Conservation (phyloP, 2,797 vertebrate genomes). For the Pseudomugil gertrudae region DNA sequence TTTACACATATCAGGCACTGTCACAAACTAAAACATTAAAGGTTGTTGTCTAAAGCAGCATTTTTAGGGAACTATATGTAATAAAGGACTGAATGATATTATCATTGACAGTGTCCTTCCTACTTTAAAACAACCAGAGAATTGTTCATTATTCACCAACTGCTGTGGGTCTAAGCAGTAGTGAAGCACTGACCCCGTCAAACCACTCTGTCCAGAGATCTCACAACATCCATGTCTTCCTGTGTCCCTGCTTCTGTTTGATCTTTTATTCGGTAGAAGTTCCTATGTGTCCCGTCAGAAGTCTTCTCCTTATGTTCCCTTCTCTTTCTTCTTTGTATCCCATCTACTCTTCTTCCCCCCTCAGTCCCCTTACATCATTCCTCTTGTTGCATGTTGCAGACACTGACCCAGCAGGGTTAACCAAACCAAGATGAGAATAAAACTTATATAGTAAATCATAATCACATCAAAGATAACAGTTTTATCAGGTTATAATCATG, state of each 20-base stretch:
- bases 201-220: slow-evolving; percentile 47
- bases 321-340: neutral
- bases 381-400: slow-evolving; percentile 22
- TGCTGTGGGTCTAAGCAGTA: slow-evolving; percentile 26
- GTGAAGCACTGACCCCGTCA: slow-evolving; percentile 61
- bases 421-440: too few species aligned
- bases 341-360: neutral
- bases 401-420: slow-evolving; percentile 16
- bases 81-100: too few species aligned
- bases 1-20: neutral
- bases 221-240: neutral
- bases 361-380: too few species aligned
- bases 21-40: neutral
- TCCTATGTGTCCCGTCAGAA: slow-evolving; percentile 7
- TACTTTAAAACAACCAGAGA: neutral
- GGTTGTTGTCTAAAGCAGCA: too few species aligned
- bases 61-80: neutral
- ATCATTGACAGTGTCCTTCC: neutral
- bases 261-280: slow-evolving; percentile 1
- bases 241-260: slow-evolving; percentile 19
- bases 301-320: neutral
- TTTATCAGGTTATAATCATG: too few species aligned
- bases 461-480: too few species aligned
- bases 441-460: too few species aligned
- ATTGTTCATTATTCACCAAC: slow-evolving; percentile 40